phyloP scores from a whole-genome alignment of 2,888 invertebrate species.

The Protonemura montana region DNA sequence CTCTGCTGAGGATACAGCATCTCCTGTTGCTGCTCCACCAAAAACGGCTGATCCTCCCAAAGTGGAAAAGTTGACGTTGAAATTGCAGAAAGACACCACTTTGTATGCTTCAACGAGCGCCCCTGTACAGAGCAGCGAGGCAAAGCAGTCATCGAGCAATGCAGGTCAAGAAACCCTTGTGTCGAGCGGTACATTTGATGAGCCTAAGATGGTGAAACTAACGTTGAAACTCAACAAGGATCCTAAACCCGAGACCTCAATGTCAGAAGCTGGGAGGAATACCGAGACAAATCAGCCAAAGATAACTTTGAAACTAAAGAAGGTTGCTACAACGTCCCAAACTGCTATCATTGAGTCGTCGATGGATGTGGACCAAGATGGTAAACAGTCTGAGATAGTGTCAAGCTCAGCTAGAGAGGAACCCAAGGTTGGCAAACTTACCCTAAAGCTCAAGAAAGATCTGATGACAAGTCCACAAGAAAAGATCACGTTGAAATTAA shows the following conservation, averaged over 20 bases:
- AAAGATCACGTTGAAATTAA: conserved; percentile 46
- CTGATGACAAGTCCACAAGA: conserved; percentile 46
- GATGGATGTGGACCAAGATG: conserved; percentile 18
- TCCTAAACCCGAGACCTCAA: conserved; percentile 19
- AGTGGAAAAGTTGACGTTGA: conserved; percentile 47
- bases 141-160: background rate
- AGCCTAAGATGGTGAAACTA: conserved; percentile 48
- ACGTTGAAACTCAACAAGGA: conserved; percentile 47
- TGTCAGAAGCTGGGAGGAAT: conserved; percentile 52
- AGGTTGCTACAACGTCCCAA: conserved; percentile 15
- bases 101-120: conserved; percentile 31
- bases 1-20: background rate
- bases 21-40: background rate
- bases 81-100: conserved; percentile 45
- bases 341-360: conserved; percentile 4
- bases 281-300: conserved; percentile 44
- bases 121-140: background rate
- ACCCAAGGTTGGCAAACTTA: conserved; percentile 56
- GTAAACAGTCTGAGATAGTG: conserved; percentile 31
- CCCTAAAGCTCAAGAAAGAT: conserved; percentile 46
- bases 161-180: conserved; percentile 34
- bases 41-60: conserved; percentile 38
- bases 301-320: conserved; percentile 54
- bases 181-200: conserved; percentile 38
- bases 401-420: conserved; percentile 53